These are phyloP conservation scores for Emydura subglobosa DNA, from an alignment of 2,113 vertebrate species.

Conservation along the genomic window DNA sequence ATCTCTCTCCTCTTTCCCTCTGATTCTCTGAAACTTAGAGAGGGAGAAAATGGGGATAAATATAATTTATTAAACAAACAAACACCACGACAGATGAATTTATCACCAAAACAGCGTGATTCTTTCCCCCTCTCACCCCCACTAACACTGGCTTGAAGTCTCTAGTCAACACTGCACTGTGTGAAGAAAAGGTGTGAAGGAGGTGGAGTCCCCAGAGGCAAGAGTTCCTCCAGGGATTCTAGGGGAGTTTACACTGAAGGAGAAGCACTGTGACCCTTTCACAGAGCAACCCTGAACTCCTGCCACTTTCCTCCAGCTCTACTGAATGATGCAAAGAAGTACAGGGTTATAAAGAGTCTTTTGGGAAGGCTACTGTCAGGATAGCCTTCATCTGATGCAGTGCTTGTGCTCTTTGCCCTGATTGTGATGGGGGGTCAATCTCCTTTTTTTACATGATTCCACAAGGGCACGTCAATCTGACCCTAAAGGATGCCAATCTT, in stretches of 20 bases:
- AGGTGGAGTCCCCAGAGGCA: not conserved
- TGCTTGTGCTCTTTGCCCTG: not conserved
- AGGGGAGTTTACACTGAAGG: not conserved
- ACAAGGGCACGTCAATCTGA: not conserved
- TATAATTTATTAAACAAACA: not conserved
- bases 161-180: not conserved
- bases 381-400: not conserved
- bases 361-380: not conserved
- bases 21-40: not conserved
- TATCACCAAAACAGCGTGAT: not conserved
- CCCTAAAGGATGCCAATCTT: not conserved
- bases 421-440: not conserved
- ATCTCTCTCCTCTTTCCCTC: not conserved
- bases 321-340: not conserved
- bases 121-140: not conserved
- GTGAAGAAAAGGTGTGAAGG: not conserved
- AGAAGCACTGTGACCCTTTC: not conserved
- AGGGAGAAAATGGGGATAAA: not conserved
- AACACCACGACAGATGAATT: not conserved
- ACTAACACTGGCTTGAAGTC: not conserved
- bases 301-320: not conserved
- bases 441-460: not conserved
- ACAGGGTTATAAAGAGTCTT: not conserved
- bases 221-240: not conserved
- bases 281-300: not conserved